These are phyloP conservation scores for Drosophila persimilis DNA, from an alignment of 1,140 invertebrate genomes.

Conservation along the genomic window DNA sequence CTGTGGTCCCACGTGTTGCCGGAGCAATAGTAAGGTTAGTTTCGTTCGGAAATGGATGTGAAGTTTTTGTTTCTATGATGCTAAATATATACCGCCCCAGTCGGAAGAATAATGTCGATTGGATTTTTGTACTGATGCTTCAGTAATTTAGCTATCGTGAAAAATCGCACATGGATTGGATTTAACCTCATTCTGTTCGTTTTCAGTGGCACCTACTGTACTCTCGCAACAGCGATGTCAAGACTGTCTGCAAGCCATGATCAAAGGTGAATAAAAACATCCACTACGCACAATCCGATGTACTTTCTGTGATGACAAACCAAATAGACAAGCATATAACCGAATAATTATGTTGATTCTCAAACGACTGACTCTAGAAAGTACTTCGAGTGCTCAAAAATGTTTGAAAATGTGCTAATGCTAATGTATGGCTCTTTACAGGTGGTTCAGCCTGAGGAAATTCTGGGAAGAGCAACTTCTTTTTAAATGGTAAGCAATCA, in stretches of 20 bases:
- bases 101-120: constrained; percentile 49
- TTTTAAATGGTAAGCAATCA: constrained; percentile 17
- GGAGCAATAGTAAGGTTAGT: constrained; percentile 51
- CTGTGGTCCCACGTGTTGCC: constrained; percentile 12
- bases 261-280: background rate
- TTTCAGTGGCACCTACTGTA: background rate
- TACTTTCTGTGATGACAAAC: constrained; percentile 51
- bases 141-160: background rate
- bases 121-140: constrained; percentile 37
- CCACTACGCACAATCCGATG: background rate
- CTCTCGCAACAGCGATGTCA: too few relatives aligned
- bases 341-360: constrained; percentile 61
- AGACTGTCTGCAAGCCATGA: too few relatives aligned
- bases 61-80: constrained; percentile 40
- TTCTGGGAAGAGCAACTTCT: too few relatives aligned
- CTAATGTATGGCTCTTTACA: background rate
- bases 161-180: background rate
- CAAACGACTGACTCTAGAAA: constrained; percentile 37
- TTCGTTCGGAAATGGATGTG: constrained; percentile 6
- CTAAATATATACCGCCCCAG: constrained; percentile 57
- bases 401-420: background rate
- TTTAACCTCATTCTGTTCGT: constrained; percentile 2
- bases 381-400: background rate
- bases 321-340: constrained; percentile 72
- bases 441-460: too few relatives aligned